phyloP scores from a whole-genome alignment of 35 echinoderm and acorn worm genomes.

The Ophioderma brevispina region DNA sequence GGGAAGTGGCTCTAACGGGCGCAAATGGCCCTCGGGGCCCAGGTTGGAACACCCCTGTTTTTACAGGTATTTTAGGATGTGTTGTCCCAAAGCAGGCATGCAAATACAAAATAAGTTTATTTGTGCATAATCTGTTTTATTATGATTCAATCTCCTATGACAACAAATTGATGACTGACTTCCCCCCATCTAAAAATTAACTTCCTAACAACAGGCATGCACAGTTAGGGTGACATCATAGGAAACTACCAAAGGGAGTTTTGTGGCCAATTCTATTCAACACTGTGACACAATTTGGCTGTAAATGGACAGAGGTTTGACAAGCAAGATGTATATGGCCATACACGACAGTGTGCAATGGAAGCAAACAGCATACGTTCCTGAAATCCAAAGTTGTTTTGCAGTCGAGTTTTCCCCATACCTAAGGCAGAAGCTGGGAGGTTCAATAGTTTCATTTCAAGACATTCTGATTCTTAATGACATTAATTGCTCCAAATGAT shows the following conservation, averaged over 20 bases:
- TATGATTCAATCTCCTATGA: too few species aligned
- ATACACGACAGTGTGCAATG: background rate
- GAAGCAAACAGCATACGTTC: background rate
- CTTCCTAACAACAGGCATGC: background rate
- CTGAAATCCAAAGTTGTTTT: background rate
- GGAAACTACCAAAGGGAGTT: background rate
- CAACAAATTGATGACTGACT: too few species aligned
- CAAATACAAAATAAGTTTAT: too few species aligned
- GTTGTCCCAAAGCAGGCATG: too few species aligned
- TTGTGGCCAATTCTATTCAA: background rate
- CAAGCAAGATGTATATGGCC: background rate
- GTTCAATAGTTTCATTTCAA: background rate
- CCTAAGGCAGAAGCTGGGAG: background rate
- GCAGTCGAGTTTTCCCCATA: background rate
- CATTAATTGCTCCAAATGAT: too few species aligned
- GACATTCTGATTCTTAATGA: too few species aligned
- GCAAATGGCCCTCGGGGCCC: too few species aligned
- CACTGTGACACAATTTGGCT: background rate
- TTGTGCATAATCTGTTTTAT: too few species aligned
- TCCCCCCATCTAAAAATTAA: too few species aligned
- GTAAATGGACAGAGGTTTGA: background rate
- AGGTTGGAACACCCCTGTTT: too few species aligned
- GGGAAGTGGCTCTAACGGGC: too few species aligned
- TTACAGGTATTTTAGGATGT: too few species aligned
- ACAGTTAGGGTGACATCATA: background rate